Conservation (phyloP, 1,140 invertebrate species). For the Drosophila eugracilis region DNA sequence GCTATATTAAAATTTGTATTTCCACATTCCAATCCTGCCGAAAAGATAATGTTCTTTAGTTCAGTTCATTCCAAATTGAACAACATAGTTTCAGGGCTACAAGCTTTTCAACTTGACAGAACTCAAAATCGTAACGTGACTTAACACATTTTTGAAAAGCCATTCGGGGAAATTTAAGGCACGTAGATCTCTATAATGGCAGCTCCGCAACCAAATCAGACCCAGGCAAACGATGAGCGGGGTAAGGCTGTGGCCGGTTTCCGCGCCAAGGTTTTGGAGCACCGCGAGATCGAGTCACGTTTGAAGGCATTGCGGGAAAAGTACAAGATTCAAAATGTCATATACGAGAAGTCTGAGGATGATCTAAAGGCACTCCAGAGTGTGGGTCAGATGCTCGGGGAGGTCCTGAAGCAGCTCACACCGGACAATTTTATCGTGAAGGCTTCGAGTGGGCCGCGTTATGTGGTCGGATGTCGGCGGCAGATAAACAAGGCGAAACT, state of each 20-base stretch:
- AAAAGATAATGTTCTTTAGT: background rate
- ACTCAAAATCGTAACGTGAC: constrained; percentile 20
- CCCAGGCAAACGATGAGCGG: constrained; percentile 81
- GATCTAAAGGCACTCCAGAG: constrained; percentile 99
- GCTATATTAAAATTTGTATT: too few species aligned
- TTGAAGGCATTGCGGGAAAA: constrained; percentile 98
- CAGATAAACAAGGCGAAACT: constrained; percentile 58
- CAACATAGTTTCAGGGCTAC: too few species aligned
- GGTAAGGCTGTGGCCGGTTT: constrained; percentile 96
- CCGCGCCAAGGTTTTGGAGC: constrained; percentile 96
- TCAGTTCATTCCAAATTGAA: background rate
- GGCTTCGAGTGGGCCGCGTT: constrained; percentile 64
- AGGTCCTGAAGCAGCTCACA: constrained; percentile 98
- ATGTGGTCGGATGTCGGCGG: constrained; percentile 65
- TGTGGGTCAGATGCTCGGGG: constrained; percentile 99
- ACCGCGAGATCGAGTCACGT: constrained; percentile 96
- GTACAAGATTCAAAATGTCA: constrained; percentile 96
- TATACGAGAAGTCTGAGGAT: constrained; percentile 99
- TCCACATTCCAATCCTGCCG: too few species aligned
- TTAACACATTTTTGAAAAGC: constrained; percentile 14
- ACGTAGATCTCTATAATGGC: constrained; percentile 4
- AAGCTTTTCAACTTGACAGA: background rate
- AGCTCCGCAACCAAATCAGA: background rate
- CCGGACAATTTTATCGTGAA: constrained; percentile 93
- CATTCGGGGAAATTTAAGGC: background rate